A percentile compares a stretch with the other conserved stretches of the same genome.
Conservation (phyloP, 2,888 invertebrate species). For the Hecatera dysodea region DNA sequence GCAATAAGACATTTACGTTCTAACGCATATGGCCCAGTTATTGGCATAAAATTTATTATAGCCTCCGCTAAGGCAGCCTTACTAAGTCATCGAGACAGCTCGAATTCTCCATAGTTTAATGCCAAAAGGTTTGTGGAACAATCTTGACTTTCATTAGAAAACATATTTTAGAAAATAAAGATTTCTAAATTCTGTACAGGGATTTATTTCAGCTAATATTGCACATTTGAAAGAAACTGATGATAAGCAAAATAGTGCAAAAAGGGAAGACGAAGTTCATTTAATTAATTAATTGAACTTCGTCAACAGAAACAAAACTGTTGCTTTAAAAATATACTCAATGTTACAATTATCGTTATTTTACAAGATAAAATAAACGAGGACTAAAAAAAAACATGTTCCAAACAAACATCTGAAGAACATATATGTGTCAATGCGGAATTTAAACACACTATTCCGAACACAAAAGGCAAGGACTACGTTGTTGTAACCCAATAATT, state of each 20-base stretch:
- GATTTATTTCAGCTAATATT: background rate
- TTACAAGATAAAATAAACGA: background rate
- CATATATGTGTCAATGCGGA: conserved; percentile 19
- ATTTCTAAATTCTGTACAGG: conserved; percentile 12
- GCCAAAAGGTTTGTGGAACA: conserved; percentile 50
- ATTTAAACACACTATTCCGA: conserved; percentile 3
- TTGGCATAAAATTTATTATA: conserved; percentile 52
- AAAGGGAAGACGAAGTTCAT: background rate
- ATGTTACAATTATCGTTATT: background rate
- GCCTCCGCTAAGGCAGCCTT: conserved; percentile 10
- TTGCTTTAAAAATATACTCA: background rate
- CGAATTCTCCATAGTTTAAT: conserved; percentile 35
- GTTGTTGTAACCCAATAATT: conserved; percentile 2
- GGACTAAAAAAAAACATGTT: background rate
- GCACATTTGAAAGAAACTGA: background rate
- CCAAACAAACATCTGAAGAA: conserved; percentile 19
- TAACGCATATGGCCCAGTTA: conserved; percentile 47
- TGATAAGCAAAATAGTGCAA: background rate
- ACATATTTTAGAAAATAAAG: conserved; percentile 1
- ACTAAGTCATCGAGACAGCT: conserved; percentile 54
- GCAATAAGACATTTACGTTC: conserved; percentile 40
- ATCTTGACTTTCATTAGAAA: conserved; percentile 34
- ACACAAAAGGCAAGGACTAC: conserved; percentile 18
- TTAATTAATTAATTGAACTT: too few relatives aligned
- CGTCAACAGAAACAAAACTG: background rate